Base-by-base conservation (phyloP, 2,888 invertebrate genomes). In the Tethea ocularis region DNA sequence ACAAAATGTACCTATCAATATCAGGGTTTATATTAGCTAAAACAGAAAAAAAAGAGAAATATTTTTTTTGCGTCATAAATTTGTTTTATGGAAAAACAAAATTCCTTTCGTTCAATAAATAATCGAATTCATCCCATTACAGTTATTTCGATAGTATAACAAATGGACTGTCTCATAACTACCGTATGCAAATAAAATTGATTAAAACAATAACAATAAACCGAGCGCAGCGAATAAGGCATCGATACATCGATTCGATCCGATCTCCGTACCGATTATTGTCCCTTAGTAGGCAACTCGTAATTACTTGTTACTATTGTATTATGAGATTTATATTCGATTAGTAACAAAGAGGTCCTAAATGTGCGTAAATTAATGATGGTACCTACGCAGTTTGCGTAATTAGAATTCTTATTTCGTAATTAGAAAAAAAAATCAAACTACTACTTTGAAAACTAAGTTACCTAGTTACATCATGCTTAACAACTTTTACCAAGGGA, bases 241-340 rank as follows among this genome's bases (percentile, higher is more conserved):
- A 87, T 88, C 88, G 86, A 84, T 83, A 74, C 80, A 77, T 78
- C 82, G 82, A 79, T 81, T 75, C 79, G 86, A 86, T 84, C 77
- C 78, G 81, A 89, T 87, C 81, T 71, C 72, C 72, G 73, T 72
- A 69, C 75, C 84, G 88, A 90, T 89, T 88, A 84, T 87, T 89
- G 86, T 88, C 81, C 91, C 90, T 80, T 89, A 90, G 82, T 88
- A 86, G 90, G 90, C 78, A 82, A 71, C 74, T 46, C 75, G 83
- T 91, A 91, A 91, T 91, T 91, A 88, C 86, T 81, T 67, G 73
- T 70, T 79, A 80, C 80, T 86, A 89, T 88, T 89, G 89, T 88
- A 72, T 81, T 76, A 54, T 26, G 51, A 57, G 61, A 61, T 61
- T 57, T 57, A 59, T 54, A 52, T 52, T 59, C 55, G 59, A 61